phyloP scores from a whole-genome alignment of 1,140 invertebrate genomes.

The Aphelenchoides fujianensis region DNA sequence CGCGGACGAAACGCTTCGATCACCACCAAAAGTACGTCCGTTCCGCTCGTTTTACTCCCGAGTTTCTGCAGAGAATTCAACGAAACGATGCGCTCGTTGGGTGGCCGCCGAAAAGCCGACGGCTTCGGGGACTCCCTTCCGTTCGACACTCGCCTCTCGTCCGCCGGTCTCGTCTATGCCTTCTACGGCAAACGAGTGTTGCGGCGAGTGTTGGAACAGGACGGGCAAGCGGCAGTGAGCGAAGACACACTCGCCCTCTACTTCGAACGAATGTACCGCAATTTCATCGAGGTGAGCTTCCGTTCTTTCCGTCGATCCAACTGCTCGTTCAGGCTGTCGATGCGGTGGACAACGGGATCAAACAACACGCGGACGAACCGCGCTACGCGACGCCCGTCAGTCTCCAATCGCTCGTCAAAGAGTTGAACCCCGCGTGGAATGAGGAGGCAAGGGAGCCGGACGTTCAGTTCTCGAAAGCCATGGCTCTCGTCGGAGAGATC shows the following conservation, averaged over 20 bases:
- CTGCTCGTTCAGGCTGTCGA: too few species aligned
- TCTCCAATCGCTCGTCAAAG: constrained; percentile 73
- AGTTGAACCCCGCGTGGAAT: constrained; percentile 86
- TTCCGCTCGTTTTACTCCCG: constrained; percentile 65
- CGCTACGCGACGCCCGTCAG: constrained; percentile 77
- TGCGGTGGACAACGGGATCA: constrained; percentile 89
- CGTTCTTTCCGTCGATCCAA: too few species aligned
- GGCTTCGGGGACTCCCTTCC: too few species aligned
- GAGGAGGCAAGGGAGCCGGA: constrained; percentile 60
- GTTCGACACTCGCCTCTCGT: constrained; percentile 76
- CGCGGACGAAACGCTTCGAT: constrained; percentile 76
- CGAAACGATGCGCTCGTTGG: constrained; percentile 20
- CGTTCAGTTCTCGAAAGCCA: constrained; percentile 69
- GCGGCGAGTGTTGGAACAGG: constrained; percentile 62
- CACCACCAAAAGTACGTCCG: constrained; percentile 80
- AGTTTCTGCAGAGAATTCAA: constrained; percentile 67
- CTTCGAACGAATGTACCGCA: constrained; percentile 81
- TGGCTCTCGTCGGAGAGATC: constrained; percentile 76
- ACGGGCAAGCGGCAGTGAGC: constrained; percentile 15
- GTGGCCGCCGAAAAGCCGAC: too few species aligned
- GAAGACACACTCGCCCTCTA: constrained; percentile 67
- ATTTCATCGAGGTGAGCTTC: constrained; percentile 82
- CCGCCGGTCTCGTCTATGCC: constrained; percentile 86
- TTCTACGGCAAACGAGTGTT: constrained; percentile 84
- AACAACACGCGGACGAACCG: constrained; percentile 72